Percentiles rank a stretch among this genome's conserved stretches.
These are phyloP conservation scores for Temnopleurus reevesii DNA, from an alignment of 53 echinoderm and acorn worm genomes.

Conservation along the genomic window DNA sequence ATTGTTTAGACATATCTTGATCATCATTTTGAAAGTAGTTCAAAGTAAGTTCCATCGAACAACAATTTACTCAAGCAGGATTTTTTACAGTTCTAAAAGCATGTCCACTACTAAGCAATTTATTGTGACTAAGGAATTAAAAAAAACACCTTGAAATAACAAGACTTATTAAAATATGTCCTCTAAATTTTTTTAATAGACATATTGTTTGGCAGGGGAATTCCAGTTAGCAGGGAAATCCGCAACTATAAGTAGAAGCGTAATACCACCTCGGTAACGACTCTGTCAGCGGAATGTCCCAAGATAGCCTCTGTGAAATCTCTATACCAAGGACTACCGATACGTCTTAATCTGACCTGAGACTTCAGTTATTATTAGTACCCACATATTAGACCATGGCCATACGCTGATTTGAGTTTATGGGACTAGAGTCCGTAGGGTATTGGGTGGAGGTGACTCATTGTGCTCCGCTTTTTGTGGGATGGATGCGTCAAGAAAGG, in stretches of 20 bases:
- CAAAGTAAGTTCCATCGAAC: no score
- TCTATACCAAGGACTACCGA: background rate
- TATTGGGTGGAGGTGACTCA: background rate
- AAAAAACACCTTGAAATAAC: no score
- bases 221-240: background rate
- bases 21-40: no score
- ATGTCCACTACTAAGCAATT: no score
- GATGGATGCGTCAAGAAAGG: no score
- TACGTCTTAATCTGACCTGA: constrained; percentile 18
- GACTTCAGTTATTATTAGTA: constrained; percentile 1
- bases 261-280: constrained; percentile 7
- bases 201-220: background rate
- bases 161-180: no score
- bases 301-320: background rate
- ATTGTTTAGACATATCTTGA: no score
- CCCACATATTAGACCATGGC: background rate
- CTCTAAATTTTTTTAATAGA: background rate
- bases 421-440: constrained; percentile 5
- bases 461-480: background rate
- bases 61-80: no score
- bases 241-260: background rate
- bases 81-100: no score
- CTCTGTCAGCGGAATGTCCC: background rate
- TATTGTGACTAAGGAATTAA: no score
- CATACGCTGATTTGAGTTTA: background rate